A percentile compares a stretch with the other conserved stretches of the same genome.
These are phyloP conservation scores for Apamea sordens DNA, from an alignment of 2,888 invertebrate genomes.

Conservation along the genomic window DNA sequence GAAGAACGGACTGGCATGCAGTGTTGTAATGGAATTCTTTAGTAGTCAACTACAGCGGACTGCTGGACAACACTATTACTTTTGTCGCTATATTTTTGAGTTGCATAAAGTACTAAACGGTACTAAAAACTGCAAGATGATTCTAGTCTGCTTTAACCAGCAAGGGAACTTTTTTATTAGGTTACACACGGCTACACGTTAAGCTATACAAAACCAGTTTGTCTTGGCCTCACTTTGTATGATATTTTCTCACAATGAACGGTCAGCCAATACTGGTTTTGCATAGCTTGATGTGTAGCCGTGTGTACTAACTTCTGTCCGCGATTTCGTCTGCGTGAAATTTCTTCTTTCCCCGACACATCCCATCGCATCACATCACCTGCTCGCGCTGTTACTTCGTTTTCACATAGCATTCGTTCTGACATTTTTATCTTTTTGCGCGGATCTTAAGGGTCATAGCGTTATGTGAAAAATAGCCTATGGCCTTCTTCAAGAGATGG, in stretches of 20 bases:
- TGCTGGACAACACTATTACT: conserved; percentile 25
- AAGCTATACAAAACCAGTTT: too few relatives aligned
- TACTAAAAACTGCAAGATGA: conserved; percentile 38
- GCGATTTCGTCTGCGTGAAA: neutral
- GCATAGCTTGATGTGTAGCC: too few relatives aligned
- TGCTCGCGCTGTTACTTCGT: neutral
- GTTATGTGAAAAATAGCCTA: neutral
- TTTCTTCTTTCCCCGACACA: neutral
- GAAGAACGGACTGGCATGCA: conserved; percentile 30
- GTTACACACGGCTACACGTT: too few relatives aligned
- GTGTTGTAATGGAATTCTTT: conserved; percentile 58
- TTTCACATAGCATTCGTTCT: neutral
- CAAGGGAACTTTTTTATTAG: too few relatives aligned
- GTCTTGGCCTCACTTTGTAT: too few relatives aligned
- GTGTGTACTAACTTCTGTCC: neutral
- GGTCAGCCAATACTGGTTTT: too few relatives aligned
- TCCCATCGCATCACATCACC: neutral
- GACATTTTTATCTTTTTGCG: too few relatives aligned
- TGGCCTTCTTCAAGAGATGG: neutral
- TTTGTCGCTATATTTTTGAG: conserved; percentile 25
- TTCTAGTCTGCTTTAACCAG: neutral
- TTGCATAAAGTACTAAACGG: conserved; percentile 22
- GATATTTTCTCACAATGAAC: too few relatives aligned
- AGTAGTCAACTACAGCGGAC: conserved; percentile 36
- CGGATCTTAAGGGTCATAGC: neutral